Evolutionary conservation across 1,140 invertebrate genomes (phyloP).

Genomic region (Drosophila athabasca): DNA sequence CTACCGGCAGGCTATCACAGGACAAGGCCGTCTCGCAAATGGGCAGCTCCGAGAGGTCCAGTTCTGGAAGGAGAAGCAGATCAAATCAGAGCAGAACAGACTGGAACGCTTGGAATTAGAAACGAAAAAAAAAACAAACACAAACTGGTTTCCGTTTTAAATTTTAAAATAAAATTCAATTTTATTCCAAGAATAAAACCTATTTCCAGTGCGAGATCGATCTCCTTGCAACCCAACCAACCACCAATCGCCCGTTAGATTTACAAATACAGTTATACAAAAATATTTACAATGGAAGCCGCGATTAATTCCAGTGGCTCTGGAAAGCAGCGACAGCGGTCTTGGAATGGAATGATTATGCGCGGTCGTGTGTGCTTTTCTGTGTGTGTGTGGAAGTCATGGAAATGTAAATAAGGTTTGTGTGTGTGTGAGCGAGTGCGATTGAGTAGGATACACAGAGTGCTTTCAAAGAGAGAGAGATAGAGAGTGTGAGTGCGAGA

Average conservation of each 20-base stretch:
- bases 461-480: slow-evolving; percentile 29
- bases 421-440: neutral
- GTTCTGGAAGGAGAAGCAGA: slow-evolving; percentile 86
- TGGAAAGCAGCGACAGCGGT: no score
- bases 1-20: slow-evolving; percentile 95
- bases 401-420: no score
- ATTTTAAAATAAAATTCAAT: slow-evolving; percentile 58
- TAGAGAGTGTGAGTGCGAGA: neutral
- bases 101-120: neutral
- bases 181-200: slow-evolving; percentile 75
- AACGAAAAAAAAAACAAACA: slow-evolving; percentile 43
- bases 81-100: neutral
- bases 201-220: slow-evolving; percentile 17
- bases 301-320: no score
- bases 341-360: no score
- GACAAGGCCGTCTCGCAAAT: slow-evolving; percentile 93
- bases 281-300: no score
- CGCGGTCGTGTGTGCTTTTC: no score
- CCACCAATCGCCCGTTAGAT: neutral
- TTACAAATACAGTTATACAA: no score
- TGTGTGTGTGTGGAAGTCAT: no score
- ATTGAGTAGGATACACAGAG: neutral
- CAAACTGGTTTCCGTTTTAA: slow-evolving; percentile 43
- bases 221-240: no score
- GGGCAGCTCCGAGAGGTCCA: slow-evolving; percentile 89